A percentile compares a stretch with the other conserved stretches of the same genome.
These are phyloP conservation scores for Heliconius melpomene DNA, from an alignment of 1,140 invertebrate species.

Conservation along the genomic window DNA sequence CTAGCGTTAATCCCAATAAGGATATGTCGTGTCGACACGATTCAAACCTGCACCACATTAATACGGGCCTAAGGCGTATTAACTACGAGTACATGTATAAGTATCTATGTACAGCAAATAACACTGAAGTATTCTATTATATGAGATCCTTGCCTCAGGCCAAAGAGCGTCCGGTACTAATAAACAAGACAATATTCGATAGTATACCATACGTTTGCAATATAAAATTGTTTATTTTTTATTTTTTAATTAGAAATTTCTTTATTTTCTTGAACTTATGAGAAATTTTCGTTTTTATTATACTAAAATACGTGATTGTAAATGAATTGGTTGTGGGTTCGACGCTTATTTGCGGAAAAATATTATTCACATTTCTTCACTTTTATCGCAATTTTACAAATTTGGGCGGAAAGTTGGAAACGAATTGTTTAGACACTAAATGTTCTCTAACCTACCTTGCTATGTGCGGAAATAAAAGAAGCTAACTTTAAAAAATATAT, in stretches of 20 bases:
- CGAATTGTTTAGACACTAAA: no score
- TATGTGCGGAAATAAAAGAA: no score
- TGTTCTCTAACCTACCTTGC: no score
- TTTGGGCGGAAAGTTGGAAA: no score
- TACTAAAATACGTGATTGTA: no score
- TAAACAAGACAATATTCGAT: conserved; percentile 72
- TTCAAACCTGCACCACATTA: conserved; percentile 67
- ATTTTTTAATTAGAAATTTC: conserved; percentile 11
- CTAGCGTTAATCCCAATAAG: conserved; percentile 51
- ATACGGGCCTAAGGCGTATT: conserved; percentile 63
- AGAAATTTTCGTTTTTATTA: no score
- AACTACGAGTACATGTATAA: conserved; percentile 45
- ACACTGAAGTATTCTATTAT: conserved; percentile 77
- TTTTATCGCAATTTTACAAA: no score
- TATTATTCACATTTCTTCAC: no score
- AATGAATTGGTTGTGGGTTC: no score
- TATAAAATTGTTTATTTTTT: conserved; percentile 4
- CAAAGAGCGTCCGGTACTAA: conserved; percentile 64
- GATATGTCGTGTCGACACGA: conserved; percentile 59
- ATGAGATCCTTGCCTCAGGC: conserved; percentile 73
- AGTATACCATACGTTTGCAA: conserved; percentile 36
- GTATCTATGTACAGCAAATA: conserved; percentile 73
- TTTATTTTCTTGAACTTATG: background rate
- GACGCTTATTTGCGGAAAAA: no score
- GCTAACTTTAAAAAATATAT: background rate